These are phyloP conservation scores for Parnassius mnemosyne DNA, from an alignment of 2,888 invertebrate species.

Conservation along the genomic window DNA sequence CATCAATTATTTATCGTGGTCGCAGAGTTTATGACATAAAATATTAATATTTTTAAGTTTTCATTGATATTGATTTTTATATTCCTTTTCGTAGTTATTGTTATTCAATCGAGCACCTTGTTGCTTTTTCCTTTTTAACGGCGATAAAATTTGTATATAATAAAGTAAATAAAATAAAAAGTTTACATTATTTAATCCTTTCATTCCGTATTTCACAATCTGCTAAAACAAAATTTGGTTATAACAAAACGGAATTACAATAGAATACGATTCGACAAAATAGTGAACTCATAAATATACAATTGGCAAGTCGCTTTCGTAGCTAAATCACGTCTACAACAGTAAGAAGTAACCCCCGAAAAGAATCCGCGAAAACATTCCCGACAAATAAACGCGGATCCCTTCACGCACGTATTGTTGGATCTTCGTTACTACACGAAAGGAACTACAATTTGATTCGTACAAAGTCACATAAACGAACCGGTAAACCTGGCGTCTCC, in stretches of 20 bases:
- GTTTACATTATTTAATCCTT: conserved; percentile 1
- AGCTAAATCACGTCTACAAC: conserved; percentile 67
- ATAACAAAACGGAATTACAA: conserved; percentile 43
- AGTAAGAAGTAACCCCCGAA: conserved; percentile 52
- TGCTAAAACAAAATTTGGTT: conserved; percentile 39
- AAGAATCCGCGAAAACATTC: conserved; percentile 60
- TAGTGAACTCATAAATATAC: conserved; percentile 78
- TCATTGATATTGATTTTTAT: no score
- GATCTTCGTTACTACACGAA: conserved; percentile 68
- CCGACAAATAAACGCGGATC: conserved; percentile 53
- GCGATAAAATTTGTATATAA: no score
- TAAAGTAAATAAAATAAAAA: no score
- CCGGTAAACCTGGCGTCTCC: conserved; percentile 62
- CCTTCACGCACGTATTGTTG: conserved; percentile 74
- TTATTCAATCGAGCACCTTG: no score
- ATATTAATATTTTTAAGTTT: no score
- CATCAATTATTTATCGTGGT: no score
- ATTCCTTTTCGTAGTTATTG: no score
- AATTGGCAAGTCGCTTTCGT: conserved; percentile 69
- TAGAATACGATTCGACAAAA: conserved; percentile 53
- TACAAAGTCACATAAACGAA: conserved; percentile 72
- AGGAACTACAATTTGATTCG: conserved; percentile 73
- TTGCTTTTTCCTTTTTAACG: no score
- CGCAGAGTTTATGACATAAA: no score
- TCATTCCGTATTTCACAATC: conserved; percentile 28